A percentile compares a stretch with the other conserved stretches of the same genome.
These are phyloP conservation scores for Python bivittatus DNA, from an alignment of 2,113 vertebrate species.

Conservation along the genomic window DNA sequence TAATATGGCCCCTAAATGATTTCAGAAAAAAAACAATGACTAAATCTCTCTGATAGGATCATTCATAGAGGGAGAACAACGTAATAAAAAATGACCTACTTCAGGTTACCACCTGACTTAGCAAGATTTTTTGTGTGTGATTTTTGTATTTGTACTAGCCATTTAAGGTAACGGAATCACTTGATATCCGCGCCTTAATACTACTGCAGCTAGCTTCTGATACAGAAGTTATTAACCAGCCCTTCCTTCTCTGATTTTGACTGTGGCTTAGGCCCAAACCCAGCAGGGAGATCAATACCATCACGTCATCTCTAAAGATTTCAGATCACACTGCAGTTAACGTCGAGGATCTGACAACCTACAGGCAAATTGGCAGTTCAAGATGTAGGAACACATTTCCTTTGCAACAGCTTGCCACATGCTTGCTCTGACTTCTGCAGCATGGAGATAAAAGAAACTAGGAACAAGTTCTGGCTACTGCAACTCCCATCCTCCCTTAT, in stretches of 20 bases:
- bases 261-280: background rate
- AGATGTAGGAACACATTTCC: background rate
- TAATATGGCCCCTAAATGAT: background rate
- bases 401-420: background rate
- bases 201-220: background rate
- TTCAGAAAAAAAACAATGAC: background rate
- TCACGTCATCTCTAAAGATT: background rate
- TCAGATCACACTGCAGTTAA: background rate
- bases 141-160: background rate
- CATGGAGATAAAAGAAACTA: too few relatives aligned
- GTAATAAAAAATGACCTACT: background rate
- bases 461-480: too few relatives aligned
- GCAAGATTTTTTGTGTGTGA: background rate
- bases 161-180: background rate
- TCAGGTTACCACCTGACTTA: background rate
- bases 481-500: background rate
- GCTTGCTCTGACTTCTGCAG: background rate
- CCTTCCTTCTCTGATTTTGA: background rate
- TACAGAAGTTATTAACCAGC: background rate
- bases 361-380: background rate
- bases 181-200: background rate
- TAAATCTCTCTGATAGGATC: too few relatives aligned
- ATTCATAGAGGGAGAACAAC: too few relatives aligned
- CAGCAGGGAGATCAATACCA: background rate
- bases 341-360: background rate